A percentile compares a stretch with the other conserved stretches of the same genome.
phyloP scores from a whole-genome alignment of 2,888 invertebrate species.

The Octodonta nipae region DNA sequence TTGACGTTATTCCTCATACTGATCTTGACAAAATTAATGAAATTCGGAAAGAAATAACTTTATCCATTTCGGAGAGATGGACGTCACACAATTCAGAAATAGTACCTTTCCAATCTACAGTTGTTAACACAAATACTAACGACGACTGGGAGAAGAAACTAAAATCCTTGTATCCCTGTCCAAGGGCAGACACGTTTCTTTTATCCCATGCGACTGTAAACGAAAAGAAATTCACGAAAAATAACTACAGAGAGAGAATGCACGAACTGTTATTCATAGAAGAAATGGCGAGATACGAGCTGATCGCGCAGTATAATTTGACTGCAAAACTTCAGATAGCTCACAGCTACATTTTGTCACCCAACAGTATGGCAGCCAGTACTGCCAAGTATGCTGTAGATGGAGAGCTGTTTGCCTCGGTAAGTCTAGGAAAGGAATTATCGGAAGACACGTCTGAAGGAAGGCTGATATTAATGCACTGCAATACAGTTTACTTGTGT shows the following conservation, averaged over 20 bases:
- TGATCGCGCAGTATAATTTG: constrained; percentile 57
- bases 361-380: constrained; percentile 52
- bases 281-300: constrained; percentile 56
- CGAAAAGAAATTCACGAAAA: constrained; percentile 47
- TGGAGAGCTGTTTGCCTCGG: constrained; percentile 62
- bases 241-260: constrained; percentile 59
- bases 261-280: constrained; percentile 65
- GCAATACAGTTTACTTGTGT: constrained; percentile 48
- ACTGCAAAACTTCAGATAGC: constrained; percentile 50
- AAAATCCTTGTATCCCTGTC: constrained; percentile 50
- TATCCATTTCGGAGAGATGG: constrained; percentile 47
- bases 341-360: constrained; percentile 55
- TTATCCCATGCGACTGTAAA: constrained; percentile 54
- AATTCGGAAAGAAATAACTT: constrained; percentile 44
- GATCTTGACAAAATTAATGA: constrained; percentile 52
- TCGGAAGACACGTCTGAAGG: constrained; percentile 75
- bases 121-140: constrained; percentile 19
- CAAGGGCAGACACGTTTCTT: constrained; percentile 50
- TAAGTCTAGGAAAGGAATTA: constrained; percentile 57
- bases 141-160: constrained; percentile 43
- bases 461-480: constrained; percentile 61
- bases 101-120: constrained; percentile 25
- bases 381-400: constrained; percentile 63
- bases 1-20: constrained; percentile 59
- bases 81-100: constrained; percentile 38